phyloP scores from a whole-genome alignment of 2,797 vertebrate species.

The Alosa sapidissima region DNA sequence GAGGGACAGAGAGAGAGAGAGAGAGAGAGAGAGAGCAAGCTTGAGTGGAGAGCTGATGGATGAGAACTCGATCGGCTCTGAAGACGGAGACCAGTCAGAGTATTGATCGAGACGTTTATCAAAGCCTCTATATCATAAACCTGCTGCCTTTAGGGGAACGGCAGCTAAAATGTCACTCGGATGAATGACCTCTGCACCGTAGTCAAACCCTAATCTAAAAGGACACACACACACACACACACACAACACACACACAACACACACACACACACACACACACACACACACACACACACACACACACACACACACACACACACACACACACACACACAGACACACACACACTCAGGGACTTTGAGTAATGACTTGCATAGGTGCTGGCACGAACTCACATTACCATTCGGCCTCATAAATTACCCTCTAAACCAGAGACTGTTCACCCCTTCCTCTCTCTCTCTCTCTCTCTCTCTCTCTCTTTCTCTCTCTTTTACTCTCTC shows the following conservation, averaged over 20 bases:
- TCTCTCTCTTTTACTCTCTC: background rate
- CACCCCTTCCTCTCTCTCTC: no score
- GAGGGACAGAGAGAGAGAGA: background rate
- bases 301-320: slow-evolving; percentile 2
- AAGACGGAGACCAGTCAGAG: background rate
- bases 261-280: slow-evolving; percentile 2
- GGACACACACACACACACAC: slow-evolving; percentile 2
- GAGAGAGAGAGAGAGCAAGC: background rate
- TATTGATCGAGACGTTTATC: slow-evolving; percentile 8
- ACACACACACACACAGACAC: background rate
- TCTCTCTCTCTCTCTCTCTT: background rate
- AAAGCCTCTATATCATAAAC: background rate
- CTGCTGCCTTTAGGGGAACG: background rate
- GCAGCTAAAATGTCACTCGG: background rate
- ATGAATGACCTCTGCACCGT: background rate
- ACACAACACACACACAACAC: background rate
- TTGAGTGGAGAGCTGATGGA: background rate
- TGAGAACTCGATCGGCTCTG: background rate
- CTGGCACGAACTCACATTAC: background rate
- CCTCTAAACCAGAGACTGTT: background rate
- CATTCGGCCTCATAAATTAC: background rate
- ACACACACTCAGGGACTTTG: background rate
- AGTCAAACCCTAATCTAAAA: background rate
- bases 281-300: background rate
- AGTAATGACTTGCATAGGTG: background rate